phyloP scores from a whole-genome alignment of 2,113 vertebrate species.

The Daphoenositta chrysoptera region DNA sequence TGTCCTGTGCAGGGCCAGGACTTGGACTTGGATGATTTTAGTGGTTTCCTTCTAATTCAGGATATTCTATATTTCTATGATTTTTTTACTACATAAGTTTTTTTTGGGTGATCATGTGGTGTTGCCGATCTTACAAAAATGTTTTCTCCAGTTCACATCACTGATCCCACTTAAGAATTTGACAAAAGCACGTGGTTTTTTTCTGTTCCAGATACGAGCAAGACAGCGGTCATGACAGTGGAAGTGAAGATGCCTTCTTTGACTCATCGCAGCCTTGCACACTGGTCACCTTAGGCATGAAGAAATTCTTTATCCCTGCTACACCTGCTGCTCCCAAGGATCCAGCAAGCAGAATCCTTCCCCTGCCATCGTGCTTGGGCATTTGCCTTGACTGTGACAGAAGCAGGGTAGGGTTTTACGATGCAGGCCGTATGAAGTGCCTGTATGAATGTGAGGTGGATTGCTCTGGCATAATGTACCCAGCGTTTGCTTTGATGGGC shows the following conservation, averaged over 20 bases:
- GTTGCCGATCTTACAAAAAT: not conserved
- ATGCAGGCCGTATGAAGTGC: conserved; percentile 87
- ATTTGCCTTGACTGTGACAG: conserved; percentile 90
- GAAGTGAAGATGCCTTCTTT: conserved; percentile 89
- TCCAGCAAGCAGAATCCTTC: conserved; percentile 78
- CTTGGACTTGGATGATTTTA: not conserved
- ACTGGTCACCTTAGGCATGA: conserved; percentile 91
- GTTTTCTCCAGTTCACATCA: not conserved
- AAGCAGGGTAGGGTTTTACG: conserved; percentile 87
- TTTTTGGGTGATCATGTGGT: not conserved
- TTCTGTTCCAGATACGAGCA: conserved; percentile 84
- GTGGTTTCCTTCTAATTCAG: not conserved
- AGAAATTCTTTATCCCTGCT: conserved; percentile 90
- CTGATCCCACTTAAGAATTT: not conserved
- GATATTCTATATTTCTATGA: not conserved
- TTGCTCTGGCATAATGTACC: conserved; percentile 91
- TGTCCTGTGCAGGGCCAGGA: not conserved
- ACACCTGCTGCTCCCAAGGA: conserved; percentile 73
- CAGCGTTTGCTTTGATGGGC: conserved; percentile 92
- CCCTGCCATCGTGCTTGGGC: conserved; percentile 85
- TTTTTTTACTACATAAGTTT: not conserved
- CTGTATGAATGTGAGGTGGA: conserved; percentile 92
- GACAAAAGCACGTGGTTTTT: not conserved
- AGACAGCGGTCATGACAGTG: conserved; percentile 96
- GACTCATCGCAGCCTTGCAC: conserved; percentile 90